A percentile compares a stretch with the other conserved stretches of the same genome.
Evolutionary conservation across 2,113 vertebrate species (phyloP).

Genomic region (Hippolais icterina): DNA sequence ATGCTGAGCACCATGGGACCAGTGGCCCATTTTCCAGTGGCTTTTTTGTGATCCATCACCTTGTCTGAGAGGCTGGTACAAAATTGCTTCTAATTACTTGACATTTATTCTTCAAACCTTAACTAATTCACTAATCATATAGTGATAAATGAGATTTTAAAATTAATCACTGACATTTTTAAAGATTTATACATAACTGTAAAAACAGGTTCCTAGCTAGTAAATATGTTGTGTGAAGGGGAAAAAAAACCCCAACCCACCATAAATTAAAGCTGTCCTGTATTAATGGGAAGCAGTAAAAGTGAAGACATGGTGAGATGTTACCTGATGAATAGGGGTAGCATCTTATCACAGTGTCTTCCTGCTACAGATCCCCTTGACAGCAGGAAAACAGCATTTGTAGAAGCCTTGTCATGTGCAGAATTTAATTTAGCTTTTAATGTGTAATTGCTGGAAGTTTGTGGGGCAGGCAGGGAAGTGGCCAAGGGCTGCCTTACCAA

Average conservation of each 20-base stretch:
- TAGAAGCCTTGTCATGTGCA: not conserved
- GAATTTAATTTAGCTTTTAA: constrained; percentile 3
- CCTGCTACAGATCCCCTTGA: not conserved
- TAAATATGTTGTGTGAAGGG: constrained; percentile 29
- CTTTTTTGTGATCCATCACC: not conserved
- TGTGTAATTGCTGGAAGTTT: not conserved
- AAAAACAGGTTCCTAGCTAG: not conserved
- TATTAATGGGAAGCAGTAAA: not conserved
- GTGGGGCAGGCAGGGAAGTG: not conserved
- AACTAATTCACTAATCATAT: constrained; percentile 27
- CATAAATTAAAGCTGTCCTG: constrained; percentile 33
- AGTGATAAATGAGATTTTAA: constrained; percentile 47
- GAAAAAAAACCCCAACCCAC: not conserved
- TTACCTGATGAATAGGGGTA: constrained; percentile 5
- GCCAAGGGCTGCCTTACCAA: not conserved
- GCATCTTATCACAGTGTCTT: not conserved
- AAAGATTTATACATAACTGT: constrained; percentile 21
- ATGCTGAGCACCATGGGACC: not conserved
- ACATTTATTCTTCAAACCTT: constrained; percentile 27
- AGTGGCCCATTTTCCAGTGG: not conserved
- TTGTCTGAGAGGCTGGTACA: not conserved
- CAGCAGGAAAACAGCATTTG: not conserved
- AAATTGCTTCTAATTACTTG: not conserved
- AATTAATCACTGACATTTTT: constrained; percentile 39
- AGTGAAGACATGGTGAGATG: not conserved